phyloP scores from a whole-genome alignment of 2,113 vertebrate species.

The Nannospalax galili region DNA sequence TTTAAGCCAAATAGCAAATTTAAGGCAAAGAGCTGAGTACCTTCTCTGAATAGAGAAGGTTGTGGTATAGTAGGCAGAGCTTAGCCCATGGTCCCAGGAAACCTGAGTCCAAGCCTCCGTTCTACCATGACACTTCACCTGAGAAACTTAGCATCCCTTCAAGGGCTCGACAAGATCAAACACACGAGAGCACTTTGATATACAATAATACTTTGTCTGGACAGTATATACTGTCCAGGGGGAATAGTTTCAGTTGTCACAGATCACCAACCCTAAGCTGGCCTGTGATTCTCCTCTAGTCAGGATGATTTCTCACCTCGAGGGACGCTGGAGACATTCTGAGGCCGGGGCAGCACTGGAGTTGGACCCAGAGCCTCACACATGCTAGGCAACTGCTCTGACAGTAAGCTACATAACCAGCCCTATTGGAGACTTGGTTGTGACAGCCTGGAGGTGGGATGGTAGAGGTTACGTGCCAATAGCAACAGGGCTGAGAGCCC shows the following conservation, averaged over 20 bases:
- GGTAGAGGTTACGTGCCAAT: background rate
- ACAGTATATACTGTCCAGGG: background rate
- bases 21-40: background rate
- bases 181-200: background rate
- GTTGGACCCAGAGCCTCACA: background rate
- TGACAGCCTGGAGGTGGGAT: background rate
- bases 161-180: background rate
- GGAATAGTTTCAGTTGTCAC: background rate
- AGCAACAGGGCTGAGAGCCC: background rate
- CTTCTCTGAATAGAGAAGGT: no score
- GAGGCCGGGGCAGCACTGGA: no score
- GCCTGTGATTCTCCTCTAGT: background rate
- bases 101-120: background rate
- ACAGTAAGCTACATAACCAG: background rate
- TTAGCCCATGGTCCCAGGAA: background rate
- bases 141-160: background rate
- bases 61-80: background rate
- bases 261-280: background rate
- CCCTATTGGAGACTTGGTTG: background rate
- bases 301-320: background rate
- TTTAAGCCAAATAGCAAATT: conserved; percentile 18
- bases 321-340: background rate
- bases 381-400: background rate
- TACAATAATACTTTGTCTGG: background rate
- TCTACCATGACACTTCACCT: background rate